A percentile compares a stretch with the other conserved stretches of the same genome.
These are phyloP conservation scores for Hystrix cristata DNA, from an alignment of 2,113 vertebrate species.

Conservation along the genomic window DNA sequence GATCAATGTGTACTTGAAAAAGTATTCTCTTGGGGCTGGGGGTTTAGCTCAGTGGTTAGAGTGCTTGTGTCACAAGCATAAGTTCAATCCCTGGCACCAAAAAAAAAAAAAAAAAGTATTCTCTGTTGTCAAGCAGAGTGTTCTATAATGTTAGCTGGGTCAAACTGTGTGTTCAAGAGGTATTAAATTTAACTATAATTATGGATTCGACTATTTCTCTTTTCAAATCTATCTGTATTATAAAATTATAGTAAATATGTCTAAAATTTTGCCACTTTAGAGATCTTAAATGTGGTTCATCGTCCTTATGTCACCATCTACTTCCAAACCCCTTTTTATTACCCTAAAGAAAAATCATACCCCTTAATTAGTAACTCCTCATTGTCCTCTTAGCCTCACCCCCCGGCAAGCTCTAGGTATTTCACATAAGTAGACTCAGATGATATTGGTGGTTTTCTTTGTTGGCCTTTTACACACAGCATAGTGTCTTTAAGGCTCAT, in stretches of 20 bases:
- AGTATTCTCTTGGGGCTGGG: background rate
- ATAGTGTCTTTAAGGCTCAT: background rate
- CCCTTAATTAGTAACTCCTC: too few relatives aligned
- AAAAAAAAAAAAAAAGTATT: background rate
- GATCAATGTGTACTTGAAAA: background rate
- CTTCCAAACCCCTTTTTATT: background rate
- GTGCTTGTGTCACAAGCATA: too few relatives aligned
- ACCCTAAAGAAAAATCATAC: background rate
- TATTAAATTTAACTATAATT: background rate
- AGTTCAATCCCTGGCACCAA: too few relatives aligned
- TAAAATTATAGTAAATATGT: background rate
- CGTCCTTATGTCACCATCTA: background rate
- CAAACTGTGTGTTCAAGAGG: background rate
- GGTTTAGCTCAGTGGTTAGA: too few relatives aligned
- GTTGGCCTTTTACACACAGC: background rate
- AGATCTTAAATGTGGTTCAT: background rate
- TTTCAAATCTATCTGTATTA: background rate
- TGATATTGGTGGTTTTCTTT: background rate
- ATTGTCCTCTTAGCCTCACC: accelerated
- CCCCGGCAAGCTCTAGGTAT: accelerated
- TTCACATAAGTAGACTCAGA: background rate
- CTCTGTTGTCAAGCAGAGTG: background rate
- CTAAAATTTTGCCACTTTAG: background rate
- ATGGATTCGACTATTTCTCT: background rate
- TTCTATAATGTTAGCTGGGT: background rate